These are phyloP conservation scores for Rhinopomastus cyanomelas DNA, from an alignment of 2,113 vertebrate genomes.

Conservation along the genomic window DNA sequence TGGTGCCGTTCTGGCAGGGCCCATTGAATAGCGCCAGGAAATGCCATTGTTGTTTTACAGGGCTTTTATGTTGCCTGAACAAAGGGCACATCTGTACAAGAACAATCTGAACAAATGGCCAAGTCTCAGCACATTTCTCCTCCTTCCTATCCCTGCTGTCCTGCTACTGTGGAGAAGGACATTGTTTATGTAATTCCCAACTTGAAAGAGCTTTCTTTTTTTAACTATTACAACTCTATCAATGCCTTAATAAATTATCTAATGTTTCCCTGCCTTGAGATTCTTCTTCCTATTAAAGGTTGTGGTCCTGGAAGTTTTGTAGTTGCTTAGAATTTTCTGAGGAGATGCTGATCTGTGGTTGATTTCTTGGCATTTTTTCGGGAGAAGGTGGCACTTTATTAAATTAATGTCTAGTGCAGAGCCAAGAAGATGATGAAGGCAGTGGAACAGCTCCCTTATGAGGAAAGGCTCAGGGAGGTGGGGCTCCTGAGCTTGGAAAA, in stretches of 20 bases:
- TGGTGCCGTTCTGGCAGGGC: background rate
- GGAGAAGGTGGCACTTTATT: background rate
- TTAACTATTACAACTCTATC: background rate
- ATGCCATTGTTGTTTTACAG: background rate
- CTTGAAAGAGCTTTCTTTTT: background rate
- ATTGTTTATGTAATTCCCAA: background rate
- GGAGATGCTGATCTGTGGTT: background rate
- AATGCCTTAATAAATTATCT: background rate
- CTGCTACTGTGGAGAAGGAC: background rate
- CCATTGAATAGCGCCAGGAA: background rate
- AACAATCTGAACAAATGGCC: background rate
- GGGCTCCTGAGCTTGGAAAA: too few relatives aligned
- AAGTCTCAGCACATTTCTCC: background rate
- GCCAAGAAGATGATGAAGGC: too few relatives aligned
- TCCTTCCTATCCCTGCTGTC: background rate
- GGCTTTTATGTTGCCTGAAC: background rate
- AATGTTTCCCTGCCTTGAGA: background rate
- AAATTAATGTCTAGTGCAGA: background rate
- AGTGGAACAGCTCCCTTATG: too few relatives aligned
- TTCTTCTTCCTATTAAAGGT: background rate
- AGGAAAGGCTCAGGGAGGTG: too few relatives aligned
- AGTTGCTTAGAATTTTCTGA: background rate
- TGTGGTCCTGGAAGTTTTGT: background rate
- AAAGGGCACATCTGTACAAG: background rate
- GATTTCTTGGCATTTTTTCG: background rate